phyloP scores from a whole-genome alignment of 2,888 invertebrate species.

The Pachymerium ferrugineum region DNA sequence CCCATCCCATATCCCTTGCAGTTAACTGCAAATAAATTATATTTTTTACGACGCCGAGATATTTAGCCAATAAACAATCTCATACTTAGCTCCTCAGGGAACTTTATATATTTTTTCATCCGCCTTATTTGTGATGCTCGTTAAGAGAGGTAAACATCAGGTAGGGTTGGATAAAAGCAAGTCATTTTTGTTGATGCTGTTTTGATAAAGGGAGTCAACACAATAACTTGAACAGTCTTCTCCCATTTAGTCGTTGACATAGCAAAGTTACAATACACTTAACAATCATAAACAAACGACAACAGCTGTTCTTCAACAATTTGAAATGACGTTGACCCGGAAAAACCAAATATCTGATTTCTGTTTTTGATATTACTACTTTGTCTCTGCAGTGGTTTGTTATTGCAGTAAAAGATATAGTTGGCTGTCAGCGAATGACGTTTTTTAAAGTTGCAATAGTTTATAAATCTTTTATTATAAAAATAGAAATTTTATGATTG shows the following conservation, averaged over 20 bases:
- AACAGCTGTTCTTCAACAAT: background rate
- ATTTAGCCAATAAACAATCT: conserved; percentile 14
- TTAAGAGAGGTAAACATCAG: background rate
- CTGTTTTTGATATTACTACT: no score
- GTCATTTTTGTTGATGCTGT: no score
- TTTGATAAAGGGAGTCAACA: background rate
- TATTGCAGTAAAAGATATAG: no score
- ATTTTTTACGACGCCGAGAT: background rate
- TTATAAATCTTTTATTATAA: no score
- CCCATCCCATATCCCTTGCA: background rate
- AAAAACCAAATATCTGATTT: no score
- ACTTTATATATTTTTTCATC: background rate
- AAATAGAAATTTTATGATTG: no score
- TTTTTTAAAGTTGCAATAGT: no score
- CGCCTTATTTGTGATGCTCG: background rate
- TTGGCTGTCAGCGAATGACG: no score
- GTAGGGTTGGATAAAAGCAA: background rate
- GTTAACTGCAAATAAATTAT: no score
- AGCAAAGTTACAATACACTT: conserved; percentile 1
- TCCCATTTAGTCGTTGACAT: background rate
- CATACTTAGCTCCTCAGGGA: background rate
- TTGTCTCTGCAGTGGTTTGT: no score
- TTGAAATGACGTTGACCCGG: no score
- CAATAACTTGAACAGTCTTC: background rate
- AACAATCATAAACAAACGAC: background rate